Percentiles rank a stretch among this genome's conserved stretches.
phyloP scores from a whole-genome alignment of 2,888 invertebrate species.

The Cosmopolites sordidus region DNA sequence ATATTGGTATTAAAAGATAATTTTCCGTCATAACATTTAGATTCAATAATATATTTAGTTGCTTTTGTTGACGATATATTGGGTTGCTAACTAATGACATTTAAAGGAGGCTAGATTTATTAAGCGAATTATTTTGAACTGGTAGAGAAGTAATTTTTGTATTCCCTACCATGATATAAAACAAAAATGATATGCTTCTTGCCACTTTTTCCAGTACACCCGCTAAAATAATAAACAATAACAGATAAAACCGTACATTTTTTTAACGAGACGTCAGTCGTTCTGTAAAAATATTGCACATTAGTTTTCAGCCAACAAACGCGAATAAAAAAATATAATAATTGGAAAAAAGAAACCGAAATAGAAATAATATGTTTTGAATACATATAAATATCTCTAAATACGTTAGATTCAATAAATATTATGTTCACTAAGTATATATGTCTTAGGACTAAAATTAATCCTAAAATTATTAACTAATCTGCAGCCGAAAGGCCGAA shows the following conservation, averaged over 20 bases:
- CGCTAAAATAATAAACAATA: slow-evolving; percentile 27
- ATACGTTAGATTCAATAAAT: slow-evolving; percentile 49
- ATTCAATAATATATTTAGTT: too few species aligned
- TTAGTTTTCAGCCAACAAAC: slow-evolving; percentile 47
- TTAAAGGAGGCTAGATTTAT: too few species aligned
- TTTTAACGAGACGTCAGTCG: slow-evolving; percentile 44
- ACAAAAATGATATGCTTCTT: slow-evolving; percentile 28
- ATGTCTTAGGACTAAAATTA: slow-evolving; percentile 44
- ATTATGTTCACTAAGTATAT: slow-evolving; percentile 48
- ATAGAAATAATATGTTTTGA: slow-evolving; percentile 2
- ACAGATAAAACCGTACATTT: slow-evolving; percentile 33
- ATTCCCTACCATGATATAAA: slow-evolving; percentile 7
- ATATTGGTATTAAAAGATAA: too few species aligned
- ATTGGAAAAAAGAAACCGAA: slow-evolving; percentile 14
- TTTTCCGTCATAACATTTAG: too few species aligned
- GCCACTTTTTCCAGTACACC: slow-evolving; percentile 21
- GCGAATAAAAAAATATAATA: slow-evolving; percentile 32
- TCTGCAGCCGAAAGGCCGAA: slow-evolving; percentile 44
- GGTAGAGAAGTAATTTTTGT: too few species aligned
- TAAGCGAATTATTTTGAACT: too few species aligned
- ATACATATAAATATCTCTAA: slow-evolving; percentile 38
- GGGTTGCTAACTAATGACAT: too few species aligned
- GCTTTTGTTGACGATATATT: too few species aligned
- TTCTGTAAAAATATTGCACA: slow-evolving; percentile 50
- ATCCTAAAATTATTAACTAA: slow-evolving; percentile 48